Base-by-base conservation (phyloP, 2,113 vertebrate species). In the Hippocampus mohnikei region DNA sequence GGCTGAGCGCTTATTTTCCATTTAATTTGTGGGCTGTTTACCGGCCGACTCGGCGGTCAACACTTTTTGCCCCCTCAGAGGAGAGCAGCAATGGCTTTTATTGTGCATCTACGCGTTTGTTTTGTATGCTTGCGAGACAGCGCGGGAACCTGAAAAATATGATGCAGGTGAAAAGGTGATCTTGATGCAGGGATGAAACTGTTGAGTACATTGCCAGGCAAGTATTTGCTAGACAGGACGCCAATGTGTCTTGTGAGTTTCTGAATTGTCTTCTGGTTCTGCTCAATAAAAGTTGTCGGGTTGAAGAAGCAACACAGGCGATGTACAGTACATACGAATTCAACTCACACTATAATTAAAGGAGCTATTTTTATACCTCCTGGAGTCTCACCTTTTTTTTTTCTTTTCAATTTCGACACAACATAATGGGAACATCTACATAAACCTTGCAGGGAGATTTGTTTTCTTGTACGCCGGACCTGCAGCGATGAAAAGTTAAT, bases 401-500 rank as follows among this genome's bases (percentile, higher is more conserved):
- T 23, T 13, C 23, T 69, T 72, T 70, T 18, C 29, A 70, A 37
- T n/a, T n/a, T 52, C 70, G 70, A 59, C 66, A 56, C 2, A 0
- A 2, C 64, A 61, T 74, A 70, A 80, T 73, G 46, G 46, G 76
- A 78, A 80, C 71, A 77, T 4, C 5, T 50, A 73, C 64, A 79
- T 69, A 72, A 77, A 71, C 64, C 69, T 61, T 44, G 3, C 27
- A 76, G 77, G 75, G 27, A 75, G 81, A 86, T 75, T 70, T 33
- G 55, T 73, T 70, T 33, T 53, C 20, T 56, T 69, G 55, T 52
- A 37, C 33, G 5, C 66, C 72, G 71, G 74, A 71, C 70, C 75
- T 2, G 44, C 78, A 58, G 60, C 78, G 65, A 69, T 82, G 73
- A 84, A 82, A 86, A 72, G 68, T 79, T 86, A 86, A 87, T 78